phyloP scores from a whole-genome alignment of 2,113 vertebrate genomes.

The Laterallus jamaicensis region DNA sequence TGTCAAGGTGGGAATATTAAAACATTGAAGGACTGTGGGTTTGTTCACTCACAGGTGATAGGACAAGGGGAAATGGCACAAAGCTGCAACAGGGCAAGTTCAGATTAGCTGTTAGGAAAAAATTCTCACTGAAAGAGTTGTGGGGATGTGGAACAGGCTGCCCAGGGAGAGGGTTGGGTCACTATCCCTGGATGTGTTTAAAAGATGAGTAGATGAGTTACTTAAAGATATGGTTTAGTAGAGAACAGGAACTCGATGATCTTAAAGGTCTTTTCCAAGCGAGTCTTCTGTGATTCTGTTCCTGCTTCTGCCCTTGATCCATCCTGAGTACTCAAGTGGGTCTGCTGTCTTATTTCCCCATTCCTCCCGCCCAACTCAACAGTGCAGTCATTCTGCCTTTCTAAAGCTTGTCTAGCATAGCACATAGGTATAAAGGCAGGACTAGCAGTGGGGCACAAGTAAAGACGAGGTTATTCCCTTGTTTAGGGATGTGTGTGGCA shows the following conservation, averaged over 20 bases:
- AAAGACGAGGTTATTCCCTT: not conserved
- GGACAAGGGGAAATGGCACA: too few relatives aligned
- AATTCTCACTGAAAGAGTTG: too few relatives aligned
- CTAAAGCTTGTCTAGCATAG: not conserved
- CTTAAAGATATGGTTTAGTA: too few relatives aligned
- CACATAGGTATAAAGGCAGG: not conserved
- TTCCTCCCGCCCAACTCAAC: not conserved
- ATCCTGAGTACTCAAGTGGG: not conserved
- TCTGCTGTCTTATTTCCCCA: not conserved
- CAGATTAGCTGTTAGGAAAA: too few relatives aligned
- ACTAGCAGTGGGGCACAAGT: not conserved
- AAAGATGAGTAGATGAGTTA: too few relatives aligned
- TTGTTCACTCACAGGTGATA: not conserved
- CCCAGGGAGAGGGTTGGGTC: too few relatives aligned
- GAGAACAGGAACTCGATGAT: too few relatives aligned
- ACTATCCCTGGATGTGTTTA: too few relatives aligned
- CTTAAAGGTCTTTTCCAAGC: too few relatives aligned
- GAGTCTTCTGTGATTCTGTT: not conserved
- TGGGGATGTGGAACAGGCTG: too few relatives aligned
- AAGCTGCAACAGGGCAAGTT: too few relatives aligned
- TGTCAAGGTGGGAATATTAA: not conserved
- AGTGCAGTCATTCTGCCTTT: not conserved
- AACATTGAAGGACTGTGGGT: not conserved
- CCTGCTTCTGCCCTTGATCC: not conserved
- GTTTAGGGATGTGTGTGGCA: not conserved